Percentiles rank a stretch among this genome's conserved stretches.
These are phyloP conservation scores for Pelobates fuscus DNA, from an alignment of 2,113 vertebrate genomes.

Conservation along the genomic window DNA sequence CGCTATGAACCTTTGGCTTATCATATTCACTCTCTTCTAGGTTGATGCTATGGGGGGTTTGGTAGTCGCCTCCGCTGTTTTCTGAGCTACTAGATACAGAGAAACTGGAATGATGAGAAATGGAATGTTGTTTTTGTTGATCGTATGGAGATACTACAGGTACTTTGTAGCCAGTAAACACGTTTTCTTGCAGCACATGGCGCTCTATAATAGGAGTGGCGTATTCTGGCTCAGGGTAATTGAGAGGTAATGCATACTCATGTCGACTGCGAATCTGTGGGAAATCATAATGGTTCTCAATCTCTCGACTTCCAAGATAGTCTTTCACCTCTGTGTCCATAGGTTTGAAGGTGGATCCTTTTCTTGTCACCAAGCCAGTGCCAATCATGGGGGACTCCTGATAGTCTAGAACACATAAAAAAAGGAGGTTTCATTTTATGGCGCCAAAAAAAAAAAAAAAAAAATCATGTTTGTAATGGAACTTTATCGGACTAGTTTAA, in stretches of 20 bases:
- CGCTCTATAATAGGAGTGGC: constrained; percentile 85
- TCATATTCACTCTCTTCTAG: constrained; percentile 66
- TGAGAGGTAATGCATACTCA: constrained; percentile 79
- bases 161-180: constrained; percentile 70
- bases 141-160: constrained; percentile 63
- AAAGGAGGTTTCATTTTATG: too few relatives aligned
- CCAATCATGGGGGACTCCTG: constrained; percentile 82
- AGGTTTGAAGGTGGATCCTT: constrained; percentile 86
- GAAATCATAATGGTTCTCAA: constrained; percentile 70
- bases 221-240: constrained; percentile 77
- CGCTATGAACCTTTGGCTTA: constrained; percentile 65
- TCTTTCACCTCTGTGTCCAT: constrained; percentile 70
- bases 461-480: too few relatives aligned
- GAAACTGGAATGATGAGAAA: constrained; percentile 58
- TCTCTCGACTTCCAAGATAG: constrained; percentile 51
- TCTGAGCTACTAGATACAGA: constrained; percentile 46
- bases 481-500: too few relatives aligned
- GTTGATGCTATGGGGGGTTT: constrained; percentile 66
- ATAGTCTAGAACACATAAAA: constrained; percentile 68
- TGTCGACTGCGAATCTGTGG: constrained; percentile 65
- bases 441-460: too few relatives aligned
- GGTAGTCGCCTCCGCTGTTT: constrained; percentile 60
- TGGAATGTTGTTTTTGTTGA: constrained; percentile 61
- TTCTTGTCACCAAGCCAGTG: constrained; percentile 73
- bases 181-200: constrained; percentile 64